These are phyloP conservation scores for Leucophenga varia DNA, from an alignment of 1,140 invertebrate species.

Conservation along the genomic window DNA sequence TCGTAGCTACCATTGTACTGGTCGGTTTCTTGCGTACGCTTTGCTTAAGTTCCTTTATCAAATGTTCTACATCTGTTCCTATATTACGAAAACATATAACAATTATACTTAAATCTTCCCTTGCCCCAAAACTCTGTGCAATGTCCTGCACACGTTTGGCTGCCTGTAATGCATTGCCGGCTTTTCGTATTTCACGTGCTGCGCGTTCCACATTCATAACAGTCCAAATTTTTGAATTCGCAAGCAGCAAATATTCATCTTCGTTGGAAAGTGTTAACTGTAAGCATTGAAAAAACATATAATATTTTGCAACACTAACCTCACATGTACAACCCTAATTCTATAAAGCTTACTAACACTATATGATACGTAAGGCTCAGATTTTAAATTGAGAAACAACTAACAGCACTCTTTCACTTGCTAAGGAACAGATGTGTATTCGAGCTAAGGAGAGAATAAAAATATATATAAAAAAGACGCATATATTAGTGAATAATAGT, in stretches of 20 bases:
- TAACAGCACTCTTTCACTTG: too few species aligned
- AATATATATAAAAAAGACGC: too few species aligned
- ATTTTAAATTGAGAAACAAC: too few species aligned
- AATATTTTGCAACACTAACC: too few species aligned
- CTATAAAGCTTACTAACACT: too few species aligned
- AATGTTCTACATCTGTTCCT: slow-evolving; percentile 67
- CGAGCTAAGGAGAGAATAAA: too few species aligned
- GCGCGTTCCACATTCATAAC: slow-evolving; percentile 74
- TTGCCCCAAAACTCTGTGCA: slow-evolving; percentile 78
- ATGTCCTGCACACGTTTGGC: slow-evolving; percentile 80
- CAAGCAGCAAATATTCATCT: slow-evolving; percentile 79
- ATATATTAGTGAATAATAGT: too few species aligned
- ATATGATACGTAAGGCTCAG: too few species aligned
- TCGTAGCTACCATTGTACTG: slow-evolving; percentile 40
- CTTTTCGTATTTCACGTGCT: slow-evolving; percentile 71
- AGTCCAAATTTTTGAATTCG: slow-evolving; percentile 77
- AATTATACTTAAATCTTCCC: slow-evolving; percentile 77
- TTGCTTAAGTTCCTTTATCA: slow-evolving; percentile 75
- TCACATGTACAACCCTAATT: too few species aligned
- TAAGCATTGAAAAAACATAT: neutral
- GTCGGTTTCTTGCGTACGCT: slow-evolving; percentile 63
- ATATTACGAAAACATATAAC: slow-evolving; percentile 70
- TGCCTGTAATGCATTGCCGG: slow-evolving; percentile 73
- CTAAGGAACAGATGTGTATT: too few species aligned
- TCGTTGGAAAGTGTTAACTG: slow-evolving; percentile 69